Base-by-base conservation (phyloP, 2,888 invertebrate genomes). In the Trissoscelio sp. region DNA sequence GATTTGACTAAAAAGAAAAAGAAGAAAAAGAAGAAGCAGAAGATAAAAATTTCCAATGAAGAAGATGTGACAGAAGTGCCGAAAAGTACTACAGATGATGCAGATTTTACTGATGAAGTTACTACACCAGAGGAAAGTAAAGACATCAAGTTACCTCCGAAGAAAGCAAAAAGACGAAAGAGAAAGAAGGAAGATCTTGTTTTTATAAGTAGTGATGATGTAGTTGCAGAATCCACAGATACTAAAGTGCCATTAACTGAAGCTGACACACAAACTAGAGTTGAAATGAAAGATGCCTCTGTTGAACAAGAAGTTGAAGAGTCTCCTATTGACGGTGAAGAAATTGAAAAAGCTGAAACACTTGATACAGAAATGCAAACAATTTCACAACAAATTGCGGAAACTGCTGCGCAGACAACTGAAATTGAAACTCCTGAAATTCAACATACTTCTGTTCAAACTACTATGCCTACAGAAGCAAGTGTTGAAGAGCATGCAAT, bases 351-450 rank as follows among this genome's bases (percentile, higher is more conserved):
- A 57, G 86, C 92, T 0, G 92, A 89, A 66, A 94, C 94, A 86
- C 92, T 89, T 1, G 83, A 92, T 70, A 87, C 87, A 20, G 91
- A 93, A 39, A 92, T 93, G 64, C 92, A 95, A 91, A 95, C 95
- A 11, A 93, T 94, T 22, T 94, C 95, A 1, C 93, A 94, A 82
- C 89, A 92, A 12, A 91, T 92, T 7, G 91, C 92, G 34, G 93
- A 94, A 60, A 93, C 92, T 55, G 86, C 83, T 22, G 75, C 83
- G 3, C 90, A 90, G 77, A 90, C 88, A 0, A 42, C 82, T 2
- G 67, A 73, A 0, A 77, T 78, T 14, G 69, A 84, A 24, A 48
- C 75, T 67, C 90, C 92, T 64, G 92, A 92, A 28, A 92, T 92
- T 83, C 93, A 93, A 39, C 87, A 92, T 7, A 91, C 89, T 16